A percentile compares a stretch with the other conserved stretches of the same genome.
These are phyloP conservation scores for Aegypius monachus DNA, from an alignment of 2,113 vertebrate species.

Conservation along the genomic window DNA sequence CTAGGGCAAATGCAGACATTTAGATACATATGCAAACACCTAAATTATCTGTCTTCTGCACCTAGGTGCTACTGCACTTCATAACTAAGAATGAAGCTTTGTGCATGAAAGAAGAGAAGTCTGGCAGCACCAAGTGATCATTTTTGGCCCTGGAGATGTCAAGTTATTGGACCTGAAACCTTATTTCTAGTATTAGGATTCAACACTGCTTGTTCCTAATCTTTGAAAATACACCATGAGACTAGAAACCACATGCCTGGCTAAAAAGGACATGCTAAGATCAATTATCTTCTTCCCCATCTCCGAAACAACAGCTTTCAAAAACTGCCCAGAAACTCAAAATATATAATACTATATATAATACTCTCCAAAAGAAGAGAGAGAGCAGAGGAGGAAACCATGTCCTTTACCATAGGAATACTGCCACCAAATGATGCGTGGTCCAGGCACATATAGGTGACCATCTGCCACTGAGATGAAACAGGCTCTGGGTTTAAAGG, in stretches of 20 bases:
- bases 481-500: background rate
- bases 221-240: background rate
- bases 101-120: background rate
- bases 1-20: background rate
- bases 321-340: background rate
- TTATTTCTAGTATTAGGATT: background rate
- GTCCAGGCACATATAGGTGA: background rate
- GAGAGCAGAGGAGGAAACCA: background rate
- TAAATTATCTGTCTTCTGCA: background rate
- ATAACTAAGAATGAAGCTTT: background rate
- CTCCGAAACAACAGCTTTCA: background rate
- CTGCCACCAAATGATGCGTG: background rate
- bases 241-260: background rate
- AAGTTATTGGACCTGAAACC: background rate
- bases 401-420: background rate
- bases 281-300: background rate
- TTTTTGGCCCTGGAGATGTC: background rate
- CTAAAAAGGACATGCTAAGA: background rate
- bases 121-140: background rate
- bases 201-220: background rate
- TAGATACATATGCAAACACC: background rate
- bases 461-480: background rate
- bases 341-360: rapidly evolving
- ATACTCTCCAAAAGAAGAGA: background rate
- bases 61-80: background rate